Conservation (phyloP, 2,113 vertebrate genomes). For the Nothoprocta perdicaria region DNA sequence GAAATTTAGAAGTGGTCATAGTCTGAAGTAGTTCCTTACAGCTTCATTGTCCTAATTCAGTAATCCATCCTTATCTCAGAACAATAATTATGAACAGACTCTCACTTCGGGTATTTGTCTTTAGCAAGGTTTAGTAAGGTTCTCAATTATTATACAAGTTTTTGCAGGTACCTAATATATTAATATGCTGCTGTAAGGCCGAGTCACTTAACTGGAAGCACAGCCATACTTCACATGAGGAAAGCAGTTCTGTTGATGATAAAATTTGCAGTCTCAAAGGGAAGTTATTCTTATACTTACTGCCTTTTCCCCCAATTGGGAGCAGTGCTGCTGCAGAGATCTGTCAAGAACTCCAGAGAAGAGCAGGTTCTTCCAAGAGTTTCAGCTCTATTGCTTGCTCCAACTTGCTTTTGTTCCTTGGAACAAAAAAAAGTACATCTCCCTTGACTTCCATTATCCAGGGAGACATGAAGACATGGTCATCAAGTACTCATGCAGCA, state of each 20-base stretch:
- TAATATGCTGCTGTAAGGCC: not conserved
- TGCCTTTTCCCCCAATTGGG: not conserved
- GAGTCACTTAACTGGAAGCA: not conserved
- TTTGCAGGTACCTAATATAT: accelerated
- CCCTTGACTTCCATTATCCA: accelerated
- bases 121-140: not conserved
- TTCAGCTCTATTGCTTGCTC: not conserved
- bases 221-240: not conserved
- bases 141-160: not conserved
- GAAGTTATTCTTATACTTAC: not conserved
- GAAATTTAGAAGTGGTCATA: not conserved
- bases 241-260: not conserved
- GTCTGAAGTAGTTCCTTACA: not conserved
- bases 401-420: not conserved
- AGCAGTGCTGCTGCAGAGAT: not conserved
- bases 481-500: not conserved
- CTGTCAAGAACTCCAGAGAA: not conserved
- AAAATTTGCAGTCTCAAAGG: not conserved
- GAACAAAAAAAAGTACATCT: not conserved
- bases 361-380: not conserved
- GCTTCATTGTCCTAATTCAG: not conserved
- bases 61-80: not conserved
- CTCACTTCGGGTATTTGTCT: not conserved
- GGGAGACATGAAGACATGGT: not conserved
- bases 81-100: not conserved